These are phyloP conservation scores for Neodiprion fabricii DNA, from an alignment of 1,140 invertebrate species.

Conservation along the genomic window DNA sequence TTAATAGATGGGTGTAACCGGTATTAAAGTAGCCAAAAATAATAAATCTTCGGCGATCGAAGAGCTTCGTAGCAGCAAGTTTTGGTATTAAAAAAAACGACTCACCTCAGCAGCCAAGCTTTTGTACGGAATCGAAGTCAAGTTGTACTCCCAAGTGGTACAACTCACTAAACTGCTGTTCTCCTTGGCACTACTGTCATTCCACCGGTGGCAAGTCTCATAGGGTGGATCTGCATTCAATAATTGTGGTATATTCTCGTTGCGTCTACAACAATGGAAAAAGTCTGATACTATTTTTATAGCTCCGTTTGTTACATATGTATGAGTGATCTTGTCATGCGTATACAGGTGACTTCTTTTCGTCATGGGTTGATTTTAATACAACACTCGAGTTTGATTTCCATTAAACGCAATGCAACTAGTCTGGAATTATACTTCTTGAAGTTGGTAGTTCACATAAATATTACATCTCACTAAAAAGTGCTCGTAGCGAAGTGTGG, in stretches of 20 bases:
- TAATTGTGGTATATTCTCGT: conserved; percentile 41
- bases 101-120: conserved; percentile 61
- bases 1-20: not conserved
- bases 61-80: not conserved
- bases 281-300: not conserved
- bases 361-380: too few species aligned
- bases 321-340: too few species aligned
- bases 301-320: too few species aligned
- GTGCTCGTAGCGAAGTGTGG: too few species aligned
- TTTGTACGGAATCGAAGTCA: conserved; percentile 57
- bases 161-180: conserved; percentile 40
- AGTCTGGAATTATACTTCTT: too few species aligned
- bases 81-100: not conserved
- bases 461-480: too few species aligned
- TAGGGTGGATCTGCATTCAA: conserved; percentile 48
- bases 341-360: too few species aligned
- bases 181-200: conserved; percentile 29
- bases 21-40: too few species aligned
- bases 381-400: not conserved
- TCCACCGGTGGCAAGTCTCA: conserved; percentile 46
- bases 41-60: not conserved
- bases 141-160: conserved; percentile 62
- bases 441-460: too few species aligned
- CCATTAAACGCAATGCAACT: not conserved
- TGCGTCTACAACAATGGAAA: conserved; percentile 36